phyloP scores from a whole-genome alignment of 2,113 vertebrate genomes.

The Pseudorectes ferrugineus region DNA sequence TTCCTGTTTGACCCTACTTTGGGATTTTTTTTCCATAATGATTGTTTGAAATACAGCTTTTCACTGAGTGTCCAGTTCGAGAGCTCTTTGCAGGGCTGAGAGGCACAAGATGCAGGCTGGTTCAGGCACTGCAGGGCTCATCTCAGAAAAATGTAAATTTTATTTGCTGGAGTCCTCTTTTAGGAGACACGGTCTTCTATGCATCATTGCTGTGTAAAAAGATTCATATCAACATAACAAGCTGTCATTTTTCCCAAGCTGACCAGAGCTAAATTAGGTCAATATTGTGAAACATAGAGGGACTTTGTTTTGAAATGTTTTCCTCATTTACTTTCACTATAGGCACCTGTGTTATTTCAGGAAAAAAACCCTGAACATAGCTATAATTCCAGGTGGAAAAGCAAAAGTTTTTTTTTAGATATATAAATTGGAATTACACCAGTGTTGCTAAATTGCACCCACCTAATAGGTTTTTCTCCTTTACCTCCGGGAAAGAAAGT shows the following conservation, averaged over 20 bases:
- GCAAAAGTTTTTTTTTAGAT: background rate
- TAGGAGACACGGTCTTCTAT: background rate
- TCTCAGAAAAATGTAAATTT: background rate
- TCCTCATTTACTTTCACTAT: background rate
- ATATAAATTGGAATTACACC: background rate
- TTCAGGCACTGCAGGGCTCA: background rate
- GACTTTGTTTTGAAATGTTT: conserved; percentile 7
- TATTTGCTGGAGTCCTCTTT: background rate
- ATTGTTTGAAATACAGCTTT: conserved; percentile 5
- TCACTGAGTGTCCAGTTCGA: background rate
- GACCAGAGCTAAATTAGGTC: conserved; percentile 5
- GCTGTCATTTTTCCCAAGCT: conserved; percentile 18
- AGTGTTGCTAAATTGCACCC: fast-evolving
- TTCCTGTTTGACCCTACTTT: background rate
- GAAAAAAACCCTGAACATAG: background rate
- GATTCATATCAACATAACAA: conserved; percentile 21
- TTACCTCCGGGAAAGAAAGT: background rate
- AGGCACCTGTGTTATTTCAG: background rate
- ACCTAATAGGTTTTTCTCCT: background rate
- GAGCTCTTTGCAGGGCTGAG: background rate
- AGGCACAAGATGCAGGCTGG: background rate
- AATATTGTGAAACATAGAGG: conserved; percentile 1
- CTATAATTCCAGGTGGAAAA: background rate
- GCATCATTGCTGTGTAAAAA: background rate
- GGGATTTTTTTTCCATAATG: background rate